Percentiles rank a stretch among this genome's conserved stretches.
Conservation (phyloP, 92 coral and sea anemone species). For the Umimayanthus kanabou region DNA sequence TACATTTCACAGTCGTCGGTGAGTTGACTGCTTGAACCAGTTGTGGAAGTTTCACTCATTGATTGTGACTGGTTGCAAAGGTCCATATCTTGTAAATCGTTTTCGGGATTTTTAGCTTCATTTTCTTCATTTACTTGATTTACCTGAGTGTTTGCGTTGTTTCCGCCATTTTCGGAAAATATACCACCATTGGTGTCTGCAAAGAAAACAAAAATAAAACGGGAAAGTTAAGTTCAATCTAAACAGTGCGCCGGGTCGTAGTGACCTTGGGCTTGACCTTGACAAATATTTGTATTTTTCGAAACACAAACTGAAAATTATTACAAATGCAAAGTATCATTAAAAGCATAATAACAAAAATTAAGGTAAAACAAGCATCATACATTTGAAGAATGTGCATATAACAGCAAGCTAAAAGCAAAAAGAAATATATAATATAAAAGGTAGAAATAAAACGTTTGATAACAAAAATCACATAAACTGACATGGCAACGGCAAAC, state of each 20-base stretch:
- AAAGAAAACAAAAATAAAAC: neutral
- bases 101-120: neutral
- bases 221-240: too few species aligned
- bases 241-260: neutral
- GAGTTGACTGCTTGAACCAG: slow-evolving; percentile 34
- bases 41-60: slow-evolving; percentile 27
- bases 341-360: neutral
- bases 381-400: too few species aligned
- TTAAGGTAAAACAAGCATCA: neutral
- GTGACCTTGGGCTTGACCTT: slow-evolving; percentile 29
- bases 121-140: slow-evolving; percentile 18
- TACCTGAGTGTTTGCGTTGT: neutral
- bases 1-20: slow-evolving; percentile 38
- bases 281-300: neutral
- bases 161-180: slow-evolving; percentile 32
- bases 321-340: neutral
- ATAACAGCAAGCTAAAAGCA: too few species aligned
- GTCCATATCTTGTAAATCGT: slow-evolving; percentile 29
- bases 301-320: neutral
- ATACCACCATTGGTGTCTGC: slow-evolving; percentile 17
- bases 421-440: too few species aligned
- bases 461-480: too few species aligned
- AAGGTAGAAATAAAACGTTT: neutral
- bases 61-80: slow-evolving; percentile 38
- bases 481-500: too few species aligned